Evolutionary conservation across 1,140 invertebrate species (phyloP).

Genomic region (Trichoplusia ni): DNA sequence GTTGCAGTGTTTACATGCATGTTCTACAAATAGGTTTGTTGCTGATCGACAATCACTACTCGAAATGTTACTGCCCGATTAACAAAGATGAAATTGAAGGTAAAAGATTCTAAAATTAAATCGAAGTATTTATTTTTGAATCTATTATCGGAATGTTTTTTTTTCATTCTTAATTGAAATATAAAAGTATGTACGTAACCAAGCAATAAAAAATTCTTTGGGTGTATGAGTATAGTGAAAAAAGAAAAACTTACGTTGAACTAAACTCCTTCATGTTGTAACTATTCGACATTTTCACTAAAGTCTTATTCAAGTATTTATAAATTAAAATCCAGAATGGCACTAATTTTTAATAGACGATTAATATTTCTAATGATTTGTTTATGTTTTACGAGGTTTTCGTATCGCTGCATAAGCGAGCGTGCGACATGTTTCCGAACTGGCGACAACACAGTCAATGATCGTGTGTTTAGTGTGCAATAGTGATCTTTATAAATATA

Average conservation of each 20-base stretch:
- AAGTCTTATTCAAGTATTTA: neutral
- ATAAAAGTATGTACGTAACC: too few relatives aligned
- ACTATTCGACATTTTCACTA: conserved; percentile 63
- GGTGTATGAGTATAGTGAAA: conserved; percentile 26
- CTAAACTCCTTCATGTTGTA: conserved; percentile 77
- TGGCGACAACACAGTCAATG: conserved; percentile 39
- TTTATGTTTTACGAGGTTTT: conserved; percentile 44
- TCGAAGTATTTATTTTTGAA: too few relatives aligned
- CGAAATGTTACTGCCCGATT: too few relatives aligned
- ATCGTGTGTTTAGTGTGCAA: conserved; percentile 35
- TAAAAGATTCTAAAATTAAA: too few relatives aligned
- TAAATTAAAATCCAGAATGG: conserved; percentile 10
- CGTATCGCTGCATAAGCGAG: conserved; percentile 41
- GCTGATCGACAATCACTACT: neutral
- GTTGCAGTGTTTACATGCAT: conserved; percentile 9
- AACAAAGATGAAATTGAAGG: neutral
- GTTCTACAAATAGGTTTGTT: conserved; percentile 11
- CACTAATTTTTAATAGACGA: neutral
- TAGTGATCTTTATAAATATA: conserved; percentile 52
- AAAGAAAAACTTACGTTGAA: conserved; percentile 66
- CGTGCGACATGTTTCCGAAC: conserved; percentile 49
- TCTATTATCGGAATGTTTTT: too few relatives aligned
- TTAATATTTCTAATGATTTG: conserved; percentile 22
- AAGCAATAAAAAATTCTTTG: too few relatives aligned
- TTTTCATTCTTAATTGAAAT: too few relatives aligned